These are phyloP conservation scores for Rotaria magnacalcarata DNA, from an alignment of 2,888 invertebrate species.

Conservation along the genomic window DNA sequence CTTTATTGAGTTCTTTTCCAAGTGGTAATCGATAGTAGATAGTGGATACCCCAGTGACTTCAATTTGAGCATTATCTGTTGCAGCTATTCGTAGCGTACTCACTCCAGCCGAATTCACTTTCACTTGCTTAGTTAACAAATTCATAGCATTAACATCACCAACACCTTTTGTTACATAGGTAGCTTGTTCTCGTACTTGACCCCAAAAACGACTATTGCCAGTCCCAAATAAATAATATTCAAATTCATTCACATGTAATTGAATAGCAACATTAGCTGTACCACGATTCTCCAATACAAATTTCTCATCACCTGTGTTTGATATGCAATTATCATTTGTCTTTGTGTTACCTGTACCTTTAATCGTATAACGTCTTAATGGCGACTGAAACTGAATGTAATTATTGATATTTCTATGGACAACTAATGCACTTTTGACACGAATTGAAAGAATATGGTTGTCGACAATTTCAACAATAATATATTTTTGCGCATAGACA, in stretches of 20 bases:
- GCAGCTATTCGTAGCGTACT: neutral
- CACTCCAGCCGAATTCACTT: neutral
- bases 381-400: neutral
- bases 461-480: conserved; percentile 2
- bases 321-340: neutral
- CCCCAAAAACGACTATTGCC: neutral
- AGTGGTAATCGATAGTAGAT: neutral
- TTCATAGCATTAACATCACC: neutral
- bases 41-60: neutral
- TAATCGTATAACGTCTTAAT: neutral
- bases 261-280: neutral
- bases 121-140: neutral
- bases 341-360: neutral
- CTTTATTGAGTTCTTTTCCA: neutral
- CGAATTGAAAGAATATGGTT: conserved; percentile 8
- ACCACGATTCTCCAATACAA: neutral
- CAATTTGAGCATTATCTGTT: neutral
- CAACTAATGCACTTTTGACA: neutral
- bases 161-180: neutral
- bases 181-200: neutral
- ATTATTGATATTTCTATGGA: neutral
- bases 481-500: neutral
- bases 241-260: neutral
- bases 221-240: neutral
- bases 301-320: neutral